Conservation (phyloP, 2,888 invertebrate species). For the Nymphalis c-album region DNA sequence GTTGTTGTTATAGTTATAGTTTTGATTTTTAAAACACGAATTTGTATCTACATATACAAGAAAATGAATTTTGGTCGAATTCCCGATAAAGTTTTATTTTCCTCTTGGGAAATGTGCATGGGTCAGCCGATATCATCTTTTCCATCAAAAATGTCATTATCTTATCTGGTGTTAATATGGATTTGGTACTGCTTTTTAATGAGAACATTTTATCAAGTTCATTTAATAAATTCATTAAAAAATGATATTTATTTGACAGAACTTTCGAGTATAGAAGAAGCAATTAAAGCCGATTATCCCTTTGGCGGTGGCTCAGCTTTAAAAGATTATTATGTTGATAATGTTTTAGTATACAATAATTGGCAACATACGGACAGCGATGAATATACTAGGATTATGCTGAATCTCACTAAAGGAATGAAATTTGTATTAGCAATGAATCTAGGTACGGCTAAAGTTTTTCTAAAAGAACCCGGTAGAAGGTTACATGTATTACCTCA, state of each 20-base stretch:
- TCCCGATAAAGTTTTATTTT: constrained; percentile 44
- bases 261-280: constrained; percentile 58
- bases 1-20: constrained; percentile 50
- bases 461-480: constrained; percentile 45
- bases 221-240: constrained; percentile 62
- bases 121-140: constrained; percentile 54
- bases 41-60: constrained; percentile 42
- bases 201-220: constrained; percentile 67
- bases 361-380: constrained; percentile 52
- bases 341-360: constrained; percentile 53
- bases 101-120: constrained; percentile 55
- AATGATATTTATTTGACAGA: constrained; percentile 54
- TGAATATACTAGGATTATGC: constrained; percentile 48
- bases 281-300: constrained; percentile 52
- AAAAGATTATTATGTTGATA: constrained; percentile 60
- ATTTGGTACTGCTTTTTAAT: constrained; percentile 65
- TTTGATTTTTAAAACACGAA: constrained; percentile 48
- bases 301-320: constrained; percentile 62
- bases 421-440: constrained; percentile 63
- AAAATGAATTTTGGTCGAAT: constrained; percentile 36
- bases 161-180: constrained; percentile 58
- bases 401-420: constrained; percentile 52
- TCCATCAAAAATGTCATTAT: constrained; percentile 52
- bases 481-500: constrained; percentile 54
- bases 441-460: constrained; percentile 48